phyloP scores from a whole-genome alignment of 1,140 invertebrate genomes.

The Anagrus nilaparvatae region DNA sequence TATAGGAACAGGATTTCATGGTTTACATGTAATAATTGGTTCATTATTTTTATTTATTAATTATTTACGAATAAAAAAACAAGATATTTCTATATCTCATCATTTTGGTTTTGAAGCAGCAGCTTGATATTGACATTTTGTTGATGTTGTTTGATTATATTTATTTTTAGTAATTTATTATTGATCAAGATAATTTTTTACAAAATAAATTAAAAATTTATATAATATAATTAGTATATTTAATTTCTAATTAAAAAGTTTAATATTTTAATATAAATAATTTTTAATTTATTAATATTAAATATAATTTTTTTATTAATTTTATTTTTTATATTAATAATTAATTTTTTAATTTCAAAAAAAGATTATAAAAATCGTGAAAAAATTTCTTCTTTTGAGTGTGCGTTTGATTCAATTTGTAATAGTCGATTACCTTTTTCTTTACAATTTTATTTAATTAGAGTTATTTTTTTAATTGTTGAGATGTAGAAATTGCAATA shows the following conservation, averaged over 20 bases:
- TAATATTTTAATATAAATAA: constrained; percentile 32
- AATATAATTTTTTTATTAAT: constrained; percentile 39
- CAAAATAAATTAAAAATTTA: no score
- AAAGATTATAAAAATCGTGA: no score
- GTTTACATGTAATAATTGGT: constrained; percentile 60
- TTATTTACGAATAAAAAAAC: constrained; percentile 41
- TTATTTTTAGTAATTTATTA: constrained; percentile 56
- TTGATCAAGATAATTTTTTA: constrained; percentile 53
- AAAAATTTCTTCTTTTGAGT: constrained; percentile 52
- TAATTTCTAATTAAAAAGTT: constrained; percentile 29
- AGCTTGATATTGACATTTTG: no score
- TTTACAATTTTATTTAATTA: no score
- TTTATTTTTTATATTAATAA: neutral
- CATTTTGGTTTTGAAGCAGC: constrained; percentile 60
- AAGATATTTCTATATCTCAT: constrained; percentile 49
- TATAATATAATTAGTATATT: constrained; percentile 31
- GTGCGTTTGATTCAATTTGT: constrained; percentile 50
- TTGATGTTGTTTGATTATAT: constrained; percentile 63
- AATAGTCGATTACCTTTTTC: constrained; percentile 45
- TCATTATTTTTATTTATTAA: constrained; percentile 49
- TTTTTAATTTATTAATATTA: no score
- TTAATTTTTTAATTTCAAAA: no score
- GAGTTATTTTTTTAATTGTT: no score
- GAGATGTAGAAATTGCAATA: no score
- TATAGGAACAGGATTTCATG: constrained; percentile 63